Base-by-base conservation (phyloP, 2,888 invertebrate genomes). In the Pheosia tremula region DNA sequence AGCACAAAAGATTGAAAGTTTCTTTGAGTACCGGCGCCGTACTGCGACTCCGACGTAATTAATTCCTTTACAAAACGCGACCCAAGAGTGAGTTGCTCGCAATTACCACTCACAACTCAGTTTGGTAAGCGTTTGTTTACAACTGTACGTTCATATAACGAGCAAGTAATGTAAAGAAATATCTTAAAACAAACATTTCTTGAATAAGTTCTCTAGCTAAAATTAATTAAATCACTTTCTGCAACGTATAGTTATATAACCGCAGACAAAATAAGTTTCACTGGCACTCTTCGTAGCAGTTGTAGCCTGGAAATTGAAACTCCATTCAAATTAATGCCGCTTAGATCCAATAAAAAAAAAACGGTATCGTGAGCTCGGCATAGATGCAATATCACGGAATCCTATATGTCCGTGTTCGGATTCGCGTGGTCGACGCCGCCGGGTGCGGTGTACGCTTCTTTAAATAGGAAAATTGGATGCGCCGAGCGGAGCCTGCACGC, bases 391-490 rank as follows among this genome's bases (percentile, higher is more conserved):
- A 71, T 65, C 66, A 59, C 60, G 52, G 58, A 60, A 58, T 54
- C 63, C 45, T 59, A 59, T 68, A 60, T 63, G 61, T 39, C 45
- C 47, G 67, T 69, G 69, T 62, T 55, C 55, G 62, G 67, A 47
- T 61, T 61, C 62, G 58, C 67, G 66, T 69, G 69, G 62, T 53
- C 55, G 61, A 67, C 68, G 66, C 75, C 77, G 74, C 75, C 77
- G 74, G 74, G 63, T 74, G 79, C 71, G 75, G 71, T 76, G 79
- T 70, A 75, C 79, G 80, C 79, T 71, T 61, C 72, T 79, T 75
- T 78, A 78, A 77, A 79, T 80, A 76, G 79, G 78, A 77, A 80
- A 82, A 82, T 82, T 80, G 80, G 73, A 80, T 76, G 75, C 72
- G 52, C 66, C 72, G 68, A 65, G 69, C 66, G 68, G 53, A 58